Percentiles rank a stretch among this genome's conserved stretches.
Conservation (phyloP, 2,888 invertebrate genomes). For the Diarsia mendica region DNA sequence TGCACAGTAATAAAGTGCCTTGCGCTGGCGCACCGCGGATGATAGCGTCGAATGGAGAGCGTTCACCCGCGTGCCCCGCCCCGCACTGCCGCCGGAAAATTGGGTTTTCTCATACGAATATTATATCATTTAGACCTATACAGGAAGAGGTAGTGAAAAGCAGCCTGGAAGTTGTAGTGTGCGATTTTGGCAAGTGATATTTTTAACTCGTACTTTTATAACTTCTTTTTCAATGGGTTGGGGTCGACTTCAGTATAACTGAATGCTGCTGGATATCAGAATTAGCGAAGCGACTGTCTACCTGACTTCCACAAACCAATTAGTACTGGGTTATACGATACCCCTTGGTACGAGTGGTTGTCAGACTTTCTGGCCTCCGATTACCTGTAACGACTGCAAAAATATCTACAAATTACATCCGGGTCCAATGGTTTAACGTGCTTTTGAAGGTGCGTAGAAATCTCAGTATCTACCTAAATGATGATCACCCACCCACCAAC, state of each 20-base stretch:
- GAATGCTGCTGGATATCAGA: background rate
- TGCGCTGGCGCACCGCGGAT: conserved; percentile 83
- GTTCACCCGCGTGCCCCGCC: conserved; percentile 78
- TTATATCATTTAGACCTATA: conserved; percentile 18
- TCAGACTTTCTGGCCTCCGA: background rate
- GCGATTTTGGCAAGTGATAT: no score
- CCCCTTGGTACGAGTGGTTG: background rate
- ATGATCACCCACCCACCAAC: background rate
- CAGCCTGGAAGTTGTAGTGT: no score
- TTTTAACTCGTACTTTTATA: no score
- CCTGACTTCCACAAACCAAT: background rate
- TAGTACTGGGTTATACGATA: background rate
- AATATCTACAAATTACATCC: background rate
- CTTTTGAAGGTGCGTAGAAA: background rate
- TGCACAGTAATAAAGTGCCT: conserved; percentile 78
- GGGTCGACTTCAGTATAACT: background rate
- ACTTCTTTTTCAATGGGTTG: no score
- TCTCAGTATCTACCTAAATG: no score
- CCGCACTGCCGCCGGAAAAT: conserved; percentile 60
- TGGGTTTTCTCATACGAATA: conserved; percentile 62
- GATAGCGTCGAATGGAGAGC: conserved; percentile 81
- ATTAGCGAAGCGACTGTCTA: background rate
- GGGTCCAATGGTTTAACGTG: background rate
- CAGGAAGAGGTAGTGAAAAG: conserved; percentile 1
- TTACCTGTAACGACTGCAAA: background rate